Base-by-base conservation (phyloP, 2,888 invertebrate species). In the Pantelozetes paolii region DNA sequence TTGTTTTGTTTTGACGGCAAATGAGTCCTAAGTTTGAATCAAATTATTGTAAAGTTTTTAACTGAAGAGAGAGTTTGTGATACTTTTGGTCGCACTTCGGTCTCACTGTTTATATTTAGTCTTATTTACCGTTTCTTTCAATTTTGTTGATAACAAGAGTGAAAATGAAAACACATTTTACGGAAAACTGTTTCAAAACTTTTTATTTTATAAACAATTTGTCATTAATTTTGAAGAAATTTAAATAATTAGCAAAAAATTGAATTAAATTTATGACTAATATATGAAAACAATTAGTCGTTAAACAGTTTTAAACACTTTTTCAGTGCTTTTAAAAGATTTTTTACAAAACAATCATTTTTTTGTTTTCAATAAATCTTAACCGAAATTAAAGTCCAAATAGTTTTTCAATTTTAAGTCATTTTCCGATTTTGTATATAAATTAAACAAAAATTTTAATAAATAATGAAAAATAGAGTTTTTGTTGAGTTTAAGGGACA, bases 91-190 rank as follows among this genome's bases (percentile, higher is more conserved):
- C 20, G 5, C 23, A 59, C 30, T 59, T 30, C 54, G 30, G 59
- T 30, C 40, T 67, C 42, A 40, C 23, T 67, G 13, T 67, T 42
- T 42, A 42, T 42, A 64, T 64, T 30, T 67, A 67, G 26, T 42
- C 67, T 67, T 67, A 64, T 20, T 11, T 11, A 42, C 67, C 20
- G 23, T 67, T 62, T 64, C n/a, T 67, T 40, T 40, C n/a, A n/a
- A n/a, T n/a, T n/a, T n/a, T n/a, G n/a, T n/a, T n/a, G n/a, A n/a
- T n/a, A n/a, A n/a, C n/a, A 40, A 20, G 8, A 42, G 42, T n/a
- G 42, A 13, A 67, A 67, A 42, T 1, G 18, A 18, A 32, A 36
- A 42, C 11, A 40, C 40, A 15, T 67, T 67, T 6, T 23, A 13
- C 26, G 15, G 45, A 45, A 45, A 45, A 13, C 2, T 15, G 45